Conservation (phyloP, 2,113 vertebrate genomes). For the Microtus ochrogaster region DNA sequence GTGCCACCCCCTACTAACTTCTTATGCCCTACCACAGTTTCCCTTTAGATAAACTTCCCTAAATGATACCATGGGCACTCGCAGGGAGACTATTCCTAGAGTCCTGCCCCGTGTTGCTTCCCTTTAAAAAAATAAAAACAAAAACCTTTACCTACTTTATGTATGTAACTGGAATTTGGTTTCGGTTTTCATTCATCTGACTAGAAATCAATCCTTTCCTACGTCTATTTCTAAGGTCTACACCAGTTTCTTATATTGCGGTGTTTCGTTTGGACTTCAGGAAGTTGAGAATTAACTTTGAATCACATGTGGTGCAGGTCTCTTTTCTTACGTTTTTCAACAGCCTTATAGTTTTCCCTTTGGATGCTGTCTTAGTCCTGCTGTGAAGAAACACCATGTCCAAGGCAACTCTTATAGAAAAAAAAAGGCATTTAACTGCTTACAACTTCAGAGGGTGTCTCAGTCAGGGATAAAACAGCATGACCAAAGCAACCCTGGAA, state of each 20-base stretch:
- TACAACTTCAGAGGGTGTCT: not conserved
- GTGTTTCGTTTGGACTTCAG: not conserved
- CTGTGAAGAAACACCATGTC: not conserved
- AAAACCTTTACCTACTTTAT: not conserved
- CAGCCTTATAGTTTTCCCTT: not conserved
- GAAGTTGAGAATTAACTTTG: not conserved
- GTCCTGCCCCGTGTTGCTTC: not conserved
- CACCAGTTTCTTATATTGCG: not conserved
- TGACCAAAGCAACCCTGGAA: not conserved
- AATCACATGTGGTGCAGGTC: not conserved
- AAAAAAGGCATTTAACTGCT: not conserved
- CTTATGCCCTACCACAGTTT: not conserved
- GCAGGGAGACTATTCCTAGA: not conserved
- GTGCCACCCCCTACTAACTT: not conserved
- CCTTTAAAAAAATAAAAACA: not conserved
- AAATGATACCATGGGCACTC: not conserved
- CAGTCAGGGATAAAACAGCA: not conserved
- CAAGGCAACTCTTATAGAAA: not conserved
- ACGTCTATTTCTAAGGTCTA: constrained; percentile 36
- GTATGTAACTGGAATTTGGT: not conserved
- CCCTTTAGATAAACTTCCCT: not conserved
- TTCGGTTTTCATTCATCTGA: not conserved
- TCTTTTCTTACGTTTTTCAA: not conserved
- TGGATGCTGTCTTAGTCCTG: not conserved
- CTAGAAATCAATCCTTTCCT: not conserved